Evolutionary conservation across 2,113 vertebrate genomes (phyloP).

Genomic region (Paedocypris sp.): DNA sequence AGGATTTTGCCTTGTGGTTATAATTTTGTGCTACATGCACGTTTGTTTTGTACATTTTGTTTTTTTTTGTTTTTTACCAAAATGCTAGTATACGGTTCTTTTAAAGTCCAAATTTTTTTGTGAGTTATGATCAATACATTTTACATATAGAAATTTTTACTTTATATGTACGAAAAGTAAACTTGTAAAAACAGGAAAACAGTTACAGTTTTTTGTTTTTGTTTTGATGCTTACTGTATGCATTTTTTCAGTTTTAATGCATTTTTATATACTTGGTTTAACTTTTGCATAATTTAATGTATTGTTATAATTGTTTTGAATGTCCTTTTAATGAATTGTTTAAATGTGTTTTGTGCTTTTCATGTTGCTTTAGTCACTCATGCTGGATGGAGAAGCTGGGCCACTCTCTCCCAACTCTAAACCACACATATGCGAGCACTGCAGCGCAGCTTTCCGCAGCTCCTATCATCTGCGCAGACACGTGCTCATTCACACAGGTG

Average conservation of each 20-base stretch:
- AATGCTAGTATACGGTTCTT: too few relatives aligned
- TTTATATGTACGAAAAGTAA: too few relatives aligned
- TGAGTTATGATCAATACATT: too few relatives aligned
- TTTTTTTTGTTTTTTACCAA: too few relatives aligned
- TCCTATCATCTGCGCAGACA: conserved; percentile 96
- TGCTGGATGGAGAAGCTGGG: conserved; percentile 75
- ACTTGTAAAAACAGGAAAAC: too few relatives aligned
- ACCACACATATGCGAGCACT: conserved; percentile 96
- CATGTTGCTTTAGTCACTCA: conserved; percentile 56
- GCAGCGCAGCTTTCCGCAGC: conserved; percentile 92
- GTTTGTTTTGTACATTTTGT: background rate
- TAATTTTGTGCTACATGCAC: background rate
- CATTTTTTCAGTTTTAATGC: background rate
- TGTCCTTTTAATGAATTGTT: too few relatives aligned
- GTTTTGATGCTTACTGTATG: background rate
- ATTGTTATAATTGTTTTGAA: too few relatives aligned
- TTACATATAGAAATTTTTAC: too few relatives aligned
- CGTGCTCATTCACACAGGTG: conserved; percentile 94
- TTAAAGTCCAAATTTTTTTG: too few relatives aligned
- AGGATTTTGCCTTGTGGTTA: background rate
- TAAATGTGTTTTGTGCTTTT: background rate
- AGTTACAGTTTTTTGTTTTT: too few relatives aligned
- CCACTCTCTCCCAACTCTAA: conserved; percentile 84
- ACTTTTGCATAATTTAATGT: too few relatives aligned
- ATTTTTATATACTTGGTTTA: background rate